Evolutionary conservation across 2,888 invertebrate species (phyloP).

Genomic region (Orthonevra nobilis): DNA sequence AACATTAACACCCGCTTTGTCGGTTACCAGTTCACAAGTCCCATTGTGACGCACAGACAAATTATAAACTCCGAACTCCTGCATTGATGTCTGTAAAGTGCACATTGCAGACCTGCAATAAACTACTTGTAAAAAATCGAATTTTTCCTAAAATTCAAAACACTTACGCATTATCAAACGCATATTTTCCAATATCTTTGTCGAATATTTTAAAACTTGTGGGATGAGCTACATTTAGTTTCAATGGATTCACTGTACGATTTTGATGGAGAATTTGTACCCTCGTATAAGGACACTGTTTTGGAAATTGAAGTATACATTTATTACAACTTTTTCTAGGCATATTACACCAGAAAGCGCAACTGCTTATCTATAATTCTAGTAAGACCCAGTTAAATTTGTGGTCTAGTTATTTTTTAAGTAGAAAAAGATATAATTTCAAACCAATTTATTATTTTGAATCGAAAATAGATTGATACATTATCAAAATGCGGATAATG

Average conservation of each 20-base stretch:
- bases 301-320: too few species aligned
- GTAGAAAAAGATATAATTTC: too few species aligned
- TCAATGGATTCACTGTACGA: conserved; percentile 77
- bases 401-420: too few species aligned
- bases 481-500: too few species aligned
- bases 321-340: too few species aligned
- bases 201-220: conserved; percentile 83
- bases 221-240: conserved; percentile 81
- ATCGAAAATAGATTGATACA: too few species aligned
- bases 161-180: conserved; percentile 76
- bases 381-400: too few species aligned
- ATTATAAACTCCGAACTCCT: conserved; percentile 88
- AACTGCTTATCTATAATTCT: too few species aligned
- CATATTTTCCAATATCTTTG: conserved; percentile 80
- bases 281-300: conserved; percentile 85
- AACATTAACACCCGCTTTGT: conserved; percentile 85
- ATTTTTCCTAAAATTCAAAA: conserved; percentile 72
- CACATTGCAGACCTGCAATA: conserved; percentile 83
- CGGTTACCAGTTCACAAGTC: conserved; percentile 82
- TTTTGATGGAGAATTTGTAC: conserved; percentile 76
- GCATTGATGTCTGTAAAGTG: conserved; percentile 80
- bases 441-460: too few species aligned
- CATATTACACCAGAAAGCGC: too few species aligned
- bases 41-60: conserved; percentile 81
- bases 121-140: neutral